Conservation (phyloP, 1,140 invertebrate genomes). For the Drosophila tani region DNA sequence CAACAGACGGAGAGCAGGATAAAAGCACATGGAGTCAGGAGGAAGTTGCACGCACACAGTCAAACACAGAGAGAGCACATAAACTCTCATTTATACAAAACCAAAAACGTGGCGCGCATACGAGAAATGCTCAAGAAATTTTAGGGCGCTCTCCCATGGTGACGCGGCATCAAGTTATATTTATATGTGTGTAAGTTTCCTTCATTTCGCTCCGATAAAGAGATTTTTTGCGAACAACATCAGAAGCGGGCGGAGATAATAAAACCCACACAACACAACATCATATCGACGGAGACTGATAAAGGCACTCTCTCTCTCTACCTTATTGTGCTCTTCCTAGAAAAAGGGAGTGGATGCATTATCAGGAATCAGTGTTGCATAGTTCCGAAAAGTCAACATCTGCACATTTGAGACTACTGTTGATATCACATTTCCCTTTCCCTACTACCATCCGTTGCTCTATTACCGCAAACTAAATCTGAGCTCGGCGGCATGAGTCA, state of each 20-base stretch:
- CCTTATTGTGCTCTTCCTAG: not conserved
- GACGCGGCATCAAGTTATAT: constrained; percentile 73
- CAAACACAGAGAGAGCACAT: not conserved
- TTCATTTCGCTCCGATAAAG: constrained; percentile 55
- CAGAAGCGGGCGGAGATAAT: constrained; percentile 52
- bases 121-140: constrained; percentile 49
- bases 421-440: constrained; percentile 30
- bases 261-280: constrained; percentile 41
- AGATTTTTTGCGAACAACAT: constrained; percentile 42
- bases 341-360: constrained; percentile 47
- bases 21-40: constrained; percentile 67
- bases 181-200: constrained; percentile 30
- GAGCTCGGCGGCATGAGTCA: constrained; percentile 49
- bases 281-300: constrained; percentile 56
- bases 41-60: constrained; percentile 67
- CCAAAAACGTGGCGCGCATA: constrained; percentile 75
- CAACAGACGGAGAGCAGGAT: constrained; percentile 60
- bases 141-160: constrained; percentile 51
- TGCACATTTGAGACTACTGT: constrained; percentile 10
- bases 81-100: constrained; percentile 16
- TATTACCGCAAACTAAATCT: constrained; percentile 5
- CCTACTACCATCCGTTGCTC: not conserved
- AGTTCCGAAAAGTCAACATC: not conserved
- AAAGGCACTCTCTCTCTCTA: constrained; percentile 37
- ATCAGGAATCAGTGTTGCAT: constrained; percentile 35